Evolutionary conservation across 2,113 vertebrate genomes (phyloP).

Genomic region (Genyomyrus donnyi): DNA sequence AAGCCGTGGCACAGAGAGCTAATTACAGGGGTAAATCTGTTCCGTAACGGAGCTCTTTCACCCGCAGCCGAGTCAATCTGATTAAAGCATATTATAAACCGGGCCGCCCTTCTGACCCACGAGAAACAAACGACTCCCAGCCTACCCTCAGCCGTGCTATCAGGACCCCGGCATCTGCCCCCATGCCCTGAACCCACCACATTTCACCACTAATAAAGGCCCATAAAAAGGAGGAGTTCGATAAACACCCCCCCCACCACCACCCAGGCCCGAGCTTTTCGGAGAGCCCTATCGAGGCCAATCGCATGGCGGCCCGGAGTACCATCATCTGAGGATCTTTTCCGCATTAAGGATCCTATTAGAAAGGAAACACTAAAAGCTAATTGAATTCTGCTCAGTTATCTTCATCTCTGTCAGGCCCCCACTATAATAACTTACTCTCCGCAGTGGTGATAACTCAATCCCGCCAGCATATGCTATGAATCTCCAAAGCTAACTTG

Average conservation of each 20-base stretch:
- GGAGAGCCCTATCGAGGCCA: slow-evolving; percentile 56
- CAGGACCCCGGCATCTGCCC: slow-evolving; percentile 63
- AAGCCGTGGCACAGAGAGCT: slow-evolving; percentile 44
- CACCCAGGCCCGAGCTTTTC: background rate
- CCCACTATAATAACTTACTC: slow-evolving; percentile 98
- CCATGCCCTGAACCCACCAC: slow-evolving; percentile 58
- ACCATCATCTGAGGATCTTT: slow-evolving; percentile 88
- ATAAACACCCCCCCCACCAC: slow-evolving; percentile 43
- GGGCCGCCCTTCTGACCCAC: slow-evolving; percentile 37
- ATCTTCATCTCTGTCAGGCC: slow-evolving; percentile 98
- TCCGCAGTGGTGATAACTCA: slow-evolving; percentile 93
- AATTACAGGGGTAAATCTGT: slow-evolving; percentile 50
- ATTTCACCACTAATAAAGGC: slow-evolving; percentile 75
- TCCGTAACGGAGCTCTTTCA: slow-evolving; percentile 44
- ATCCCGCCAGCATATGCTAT: slow-evolving; percentile 89
- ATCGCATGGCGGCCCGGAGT: slow-evolving; percentile 58
- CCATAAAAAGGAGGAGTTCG: slow-evolving; percentile 63
- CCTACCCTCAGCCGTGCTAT: slow-evolving; percentile 50
- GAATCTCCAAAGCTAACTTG: slow-evolving; percentile 84
- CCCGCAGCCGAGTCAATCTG: slow-evolving; percentile 49
- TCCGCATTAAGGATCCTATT: slow-evolving; percentile 99
- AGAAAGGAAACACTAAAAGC: slow-evolving; percentile 99
- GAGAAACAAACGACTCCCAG: slow-evolving; percentile 49
- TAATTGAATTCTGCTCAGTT: slow-evolving; percentile 99
- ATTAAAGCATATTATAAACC: slow-evolving; percentile 50